Evolutionary conservation across 2,888 invertebrate genomes (phyloP).

Genomic region (Melipona beecheii): DNA sequence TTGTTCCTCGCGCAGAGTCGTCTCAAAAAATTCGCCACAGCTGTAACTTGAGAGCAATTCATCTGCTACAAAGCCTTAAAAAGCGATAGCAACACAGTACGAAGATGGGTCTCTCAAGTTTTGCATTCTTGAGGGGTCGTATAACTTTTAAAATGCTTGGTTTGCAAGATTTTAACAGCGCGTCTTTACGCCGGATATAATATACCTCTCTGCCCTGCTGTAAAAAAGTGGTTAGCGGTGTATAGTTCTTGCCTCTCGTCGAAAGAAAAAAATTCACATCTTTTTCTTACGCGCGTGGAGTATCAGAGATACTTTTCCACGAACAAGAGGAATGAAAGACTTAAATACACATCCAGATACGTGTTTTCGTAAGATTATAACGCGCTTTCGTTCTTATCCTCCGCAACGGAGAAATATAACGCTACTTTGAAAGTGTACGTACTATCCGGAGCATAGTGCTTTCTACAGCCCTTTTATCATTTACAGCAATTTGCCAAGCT

Average conservation of each 20-base stretch:
- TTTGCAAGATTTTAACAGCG: conserved; percentile 1
- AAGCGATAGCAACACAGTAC: background rate
- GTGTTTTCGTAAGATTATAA: too few relatives aligned
- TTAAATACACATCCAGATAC: background rate
- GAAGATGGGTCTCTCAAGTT: background rate
- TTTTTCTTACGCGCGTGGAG: background rate
- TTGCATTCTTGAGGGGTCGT: background rate
- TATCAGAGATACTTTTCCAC: background rate
- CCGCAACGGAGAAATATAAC: too few relatives aligned
- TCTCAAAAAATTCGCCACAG: background rate
- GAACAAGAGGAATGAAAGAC: background rate
- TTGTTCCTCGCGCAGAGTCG: background rate
- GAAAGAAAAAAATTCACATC: background rate
- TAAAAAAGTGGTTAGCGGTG: background rate
- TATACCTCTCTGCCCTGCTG: background rate
- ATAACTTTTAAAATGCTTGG: background rate
- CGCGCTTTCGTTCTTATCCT: too few relatives aligned
- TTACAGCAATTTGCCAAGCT: too few relatives aligned
- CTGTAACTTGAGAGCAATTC: background rate
- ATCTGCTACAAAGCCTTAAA: background rate
- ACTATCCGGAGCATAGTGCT: too few relatives aligned
- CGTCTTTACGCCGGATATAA: too few relatives aligned
- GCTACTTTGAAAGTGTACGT: too few relatives aligned
- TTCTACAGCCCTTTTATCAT: too few relatives aligned
- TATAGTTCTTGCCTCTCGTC: background rate